phyloP scores from a whole-genome alignment of 2,797 vertebrate genomes.

The Anguilla obscura region DNA sequence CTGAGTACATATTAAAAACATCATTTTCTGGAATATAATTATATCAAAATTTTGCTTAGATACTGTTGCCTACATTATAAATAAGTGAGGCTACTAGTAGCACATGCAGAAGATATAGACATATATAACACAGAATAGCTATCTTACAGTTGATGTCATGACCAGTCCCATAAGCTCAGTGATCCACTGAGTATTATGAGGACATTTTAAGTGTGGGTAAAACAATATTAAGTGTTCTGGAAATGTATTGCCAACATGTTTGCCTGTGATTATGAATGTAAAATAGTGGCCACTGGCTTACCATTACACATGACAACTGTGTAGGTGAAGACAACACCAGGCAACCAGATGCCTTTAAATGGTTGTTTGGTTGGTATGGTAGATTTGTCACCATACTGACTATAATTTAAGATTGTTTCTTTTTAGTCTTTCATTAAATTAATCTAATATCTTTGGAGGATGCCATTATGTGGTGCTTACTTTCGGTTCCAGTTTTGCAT shows the following conservation, averaged over 20 bases:
- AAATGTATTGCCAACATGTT: background rate
- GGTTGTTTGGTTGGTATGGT: background rate
- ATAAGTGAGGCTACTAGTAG: too few relatives aligned
- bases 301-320: background rate
- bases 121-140: background rate
- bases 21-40: too few relatives aligned
- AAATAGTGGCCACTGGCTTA: background rate
- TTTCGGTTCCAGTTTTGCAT: too few relatives aligned
- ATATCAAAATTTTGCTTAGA: too few relatives aligned
- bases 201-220: background rate
- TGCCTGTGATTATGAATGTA: background rate
- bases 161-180: background rate
- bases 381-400: too few relatives aligned
- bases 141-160: background rate
- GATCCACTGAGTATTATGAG: background rate
- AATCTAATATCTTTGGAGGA: too few relatives aligned
- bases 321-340: background rate
- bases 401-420: too few relatives aligned
- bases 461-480: too few relatives aligned
- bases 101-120: too few relatives aligned
- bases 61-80: too few relatives aligned
- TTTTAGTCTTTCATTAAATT: too few relatives aligned
- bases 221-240: background rate
- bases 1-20: too few relatives aligned
- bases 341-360: background rate